Conservation (phyloP, 2,797 vertebrate species). For the Clamator glandarius region DNA sequence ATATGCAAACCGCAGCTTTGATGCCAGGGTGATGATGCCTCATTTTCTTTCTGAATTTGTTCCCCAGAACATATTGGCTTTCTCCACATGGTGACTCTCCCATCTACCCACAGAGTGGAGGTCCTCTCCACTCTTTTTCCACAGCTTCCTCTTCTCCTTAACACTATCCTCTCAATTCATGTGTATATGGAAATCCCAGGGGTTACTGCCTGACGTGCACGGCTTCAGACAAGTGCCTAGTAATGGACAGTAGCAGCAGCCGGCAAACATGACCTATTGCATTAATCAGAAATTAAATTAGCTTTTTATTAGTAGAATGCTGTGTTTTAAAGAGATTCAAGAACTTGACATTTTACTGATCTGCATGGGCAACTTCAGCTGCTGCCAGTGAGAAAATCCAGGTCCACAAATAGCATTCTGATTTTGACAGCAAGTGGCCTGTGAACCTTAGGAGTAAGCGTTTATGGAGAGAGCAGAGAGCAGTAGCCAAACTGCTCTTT, state of each 20-base stretch:
- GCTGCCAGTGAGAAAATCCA: background rate
- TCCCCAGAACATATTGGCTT: background rate
- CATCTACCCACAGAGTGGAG: background rate
- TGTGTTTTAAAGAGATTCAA: background rate
- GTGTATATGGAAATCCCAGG: background rate
- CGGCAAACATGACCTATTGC: background rate
- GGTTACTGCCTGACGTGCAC: background rate
- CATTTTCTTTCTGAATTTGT: background rate
- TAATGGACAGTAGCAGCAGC: background rate
- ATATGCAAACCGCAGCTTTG: background rate
- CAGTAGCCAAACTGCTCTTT: background rate
- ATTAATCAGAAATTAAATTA: background rate
- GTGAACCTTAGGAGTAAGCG: background rate
- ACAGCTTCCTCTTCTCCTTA: background rate
- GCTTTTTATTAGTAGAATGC: background rate
- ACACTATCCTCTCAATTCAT: background rate
- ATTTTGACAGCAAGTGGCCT: background rate
- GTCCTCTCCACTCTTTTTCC: background rate
- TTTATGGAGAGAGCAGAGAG: background rate
- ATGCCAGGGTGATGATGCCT: rapidly evolving
- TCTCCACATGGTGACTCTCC: background rate
- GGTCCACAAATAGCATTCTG: background rate
- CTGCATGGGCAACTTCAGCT: background rate
- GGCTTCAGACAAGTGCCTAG: background rate
- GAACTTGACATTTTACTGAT: background rate